phyloP scores from a whole-genome alignment of 2,113 vertebrate species.

The Chaetura pelagica region DNA sequence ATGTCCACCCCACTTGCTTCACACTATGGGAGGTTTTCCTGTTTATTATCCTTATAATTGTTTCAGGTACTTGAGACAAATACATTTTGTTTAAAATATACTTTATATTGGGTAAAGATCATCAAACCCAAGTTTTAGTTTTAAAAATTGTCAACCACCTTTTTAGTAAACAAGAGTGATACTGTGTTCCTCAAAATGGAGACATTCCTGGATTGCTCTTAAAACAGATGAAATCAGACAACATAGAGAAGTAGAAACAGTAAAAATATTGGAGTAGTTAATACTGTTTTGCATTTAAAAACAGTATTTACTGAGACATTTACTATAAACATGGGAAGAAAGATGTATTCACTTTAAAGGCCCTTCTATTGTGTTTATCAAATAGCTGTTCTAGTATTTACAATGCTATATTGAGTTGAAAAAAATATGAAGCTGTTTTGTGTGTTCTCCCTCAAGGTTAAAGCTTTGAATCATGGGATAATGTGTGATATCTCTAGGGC shows the following conservation, averaged over 20 bases:
- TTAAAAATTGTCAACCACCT: background rate
- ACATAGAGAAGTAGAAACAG: background rate
- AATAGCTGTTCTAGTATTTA: slow-evolving; percentile 42
- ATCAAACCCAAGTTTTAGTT: background rate
- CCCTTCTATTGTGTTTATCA: slow-evolving; percentile 55
- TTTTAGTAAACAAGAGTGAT: background rate
- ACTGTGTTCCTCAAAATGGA: background rate
- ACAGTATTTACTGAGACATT: slow-evolving; percentile 5
- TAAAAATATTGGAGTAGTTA: slow-evolving; percentile 11
- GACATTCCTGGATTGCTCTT: background rate
- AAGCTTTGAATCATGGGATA: slow-evolving; percentile 71
- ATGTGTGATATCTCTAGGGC: slow-evolving; percentile 66
- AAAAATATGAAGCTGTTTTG: slow-evolving; percentile 61
- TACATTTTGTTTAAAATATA: background rate
- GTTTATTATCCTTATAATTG: background rate
- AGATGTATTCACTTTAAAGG: slow-evolving; percentile 31
- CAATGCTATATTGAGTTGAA: slow-evolving; percentile 38
- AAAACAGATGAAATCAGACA: background rate
- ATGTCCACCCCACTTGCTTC: background rate
- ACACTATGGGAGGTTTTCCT: background rate
- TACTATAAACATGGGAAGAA: slow-evolving; percentile 7
- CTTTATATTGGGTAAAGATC: background rate
- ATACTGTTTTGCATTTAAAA: slow-evolving; percentile 40
- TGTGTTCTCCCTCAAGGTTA: slow-evolving; percentile 72
- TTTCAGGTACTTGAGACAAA: background rate